Percentiles rank a stretch among this genome's conserved stretches.
Evolutionary conservation across 2,797 vertebrate genomes (phyloP).

Genomic region (Acanthis flammea): DNA sequence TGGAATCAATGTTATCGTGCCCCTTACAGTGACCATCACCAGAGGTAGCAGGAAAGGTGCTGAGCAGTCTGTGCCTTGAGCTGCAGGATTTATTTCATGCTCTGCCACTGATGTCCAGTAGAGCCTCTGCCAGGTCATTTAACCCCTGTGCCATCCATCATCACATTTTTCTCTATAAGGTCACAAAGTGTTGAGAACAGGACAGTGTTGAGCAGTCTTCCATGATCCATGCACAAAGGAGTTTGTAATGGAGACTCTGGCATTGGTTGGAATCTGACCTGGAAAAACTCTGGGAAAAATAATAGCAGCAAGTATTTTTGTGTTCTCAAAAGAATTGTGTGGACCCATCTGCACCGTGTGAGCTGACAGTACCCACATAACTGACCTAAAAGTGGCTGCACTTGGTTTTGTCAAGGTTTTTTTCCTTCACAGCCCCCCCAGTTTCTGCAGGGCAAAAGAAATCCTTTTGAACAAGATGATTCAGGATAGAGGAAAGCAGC

Average conservation of each 20-base stretch:
- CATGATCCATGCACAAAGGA: accelerated
- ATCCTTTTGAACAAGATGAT: not conserved
- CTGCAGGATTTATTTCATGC: not conserved
- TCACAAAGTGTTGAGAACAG: not conserved
- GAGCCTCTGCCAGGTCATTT: not conserved
- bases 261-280: not conserved
- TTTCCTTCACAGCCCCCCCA: not conserved
- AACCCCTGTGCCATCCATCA: not conserved
- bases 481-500: not conserved
- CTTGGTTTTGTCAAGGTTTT: not conserved
- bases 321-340: not conserved
- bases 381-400: not conserved
- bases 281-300: not conserved
- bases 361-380: not conserved
- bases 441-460: not conserved
- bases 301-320: not conserved
- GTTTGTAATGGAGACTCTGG: not conserved
- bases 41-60: not conserved
- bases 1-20: not conserved
- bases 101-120: not conserved
- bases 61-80: not conserved
- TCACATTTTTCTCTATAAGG: not conserved
- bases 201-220: not conserved
- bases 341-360: accelerated
- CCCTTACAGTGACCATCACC: not conserved